phyloP scores from a whole-genome alignment of 2,888 invertebrate genomes.

The Stenoptilia bipunctidactyla region DNA sequence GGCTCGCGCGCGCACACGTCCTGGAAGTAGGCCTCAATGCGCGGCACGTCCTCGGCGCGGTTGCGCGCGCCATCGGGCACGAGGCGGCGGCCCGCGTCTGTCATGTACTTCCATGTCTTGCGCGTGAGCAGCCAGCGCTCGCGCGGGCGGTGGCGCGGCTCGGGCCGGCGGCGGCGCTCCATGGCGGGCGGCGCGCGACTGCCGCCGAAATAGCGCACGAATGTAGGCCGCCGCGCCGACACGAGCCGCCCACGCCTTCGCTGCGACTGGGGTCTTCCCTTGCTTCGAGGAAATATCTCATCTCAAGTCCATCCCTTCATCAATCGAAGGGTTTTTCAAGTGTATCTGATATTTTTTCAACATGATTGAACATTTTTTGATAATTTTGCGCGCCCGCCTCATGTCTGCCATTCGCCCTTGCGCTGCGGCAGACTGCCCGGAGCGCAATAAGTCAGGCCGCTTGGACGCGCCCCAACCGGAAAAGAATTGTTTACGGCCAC shows the following conservation, averaged over 20 bases:
- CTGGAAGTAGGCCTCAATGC: conserved; percentile 87
- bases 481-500: not conserved
- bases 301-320: conserved; percentile 5
- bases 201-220: conserved; percentile 43
- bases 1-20: conserved; percentile 84
- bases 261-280: conserved; percentile 15
- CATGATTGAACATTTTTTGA: not conserved
- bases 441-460: conserved; percentile 3
- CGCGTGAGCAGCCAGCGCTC: conserved; percentile 90
- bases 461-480: conserved; percentile 2
- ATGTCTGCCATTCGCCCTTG: too few species aligned
- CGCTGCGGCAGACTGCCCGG: not conserved
- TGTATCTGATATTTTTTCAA: too few species aligned
- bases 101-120: conserved; percentile 93
- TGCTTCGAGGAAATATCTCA: not conserved
- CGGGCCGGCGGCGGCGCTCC: conserved; percentile 57
- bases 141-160: conserved; percentile 66
- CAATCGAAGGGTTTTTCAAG: not conserved
- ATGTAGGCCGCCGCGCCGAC: conserved; percentile 63
- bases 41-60: conserved; percentile 81
- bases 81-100: conserved; percentile 88
- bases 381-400: too few species aligned
- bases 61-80: conserved; percentile 86
- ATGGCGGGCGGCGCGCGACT: conserved; percentile 67
- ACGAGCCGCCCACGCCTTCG: conserved; percentile 25